A percentile compares a stretch with the other conserved stretches of the same genome.
Evolutionary conservation across 2,888 invertebrate species (phyloP).

Genomic region (Lithophane leautieri): DNA sequence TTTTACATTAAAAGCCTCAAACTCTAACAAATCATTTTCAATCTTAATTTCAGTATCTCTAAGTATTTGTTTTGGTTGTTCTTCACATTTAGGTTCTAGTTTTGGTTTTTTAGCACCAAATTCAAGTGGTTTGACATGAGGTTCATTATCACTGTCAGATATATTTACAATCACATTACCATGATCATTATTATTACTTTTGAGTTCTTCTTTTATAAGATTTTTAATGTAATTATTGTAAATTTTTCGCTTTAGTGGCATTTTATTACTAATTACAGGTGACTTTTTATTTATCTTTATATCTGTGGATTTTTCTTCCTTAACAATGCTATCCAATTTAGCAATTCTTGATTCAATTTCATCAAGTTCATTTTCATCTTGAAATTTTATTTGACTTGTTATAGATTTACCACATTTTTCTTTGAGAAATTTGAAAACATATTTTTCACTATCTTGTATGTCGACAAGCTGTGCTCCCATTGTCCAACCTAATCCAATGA

Average conservation of each 20-base stretch:
- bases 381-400: slow-evolving; percentile 74
- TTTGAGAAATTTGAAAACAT: slow-evolving; percentile 80
- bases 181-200: slow-evolving; percentile 51
- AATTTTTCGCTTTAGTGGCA: slow-evolving; percentile 77
- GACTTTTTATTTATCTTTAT: slow-evolving; percentile 46
- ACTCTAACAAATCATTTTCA: slow-evolving; percentile 79
- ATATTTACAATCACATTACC: slow-evolving; percentile 71
- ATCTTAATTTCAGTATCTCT: slow-evolving; percentile 72
- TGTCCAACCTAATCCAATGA: slow-evolving; percentile 90
- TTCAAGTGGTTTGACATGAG: slow-evolving; percentile 43
- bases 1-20: slow-evolving; percentile 84
- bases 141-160: slow-evolving; percentile 80
- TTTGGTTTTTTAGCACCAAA: slow-evolving; percentile 72
- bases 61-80: slow-evolving; percentile 51
- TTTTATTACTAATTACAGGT: slow-evolving; percentile 66
- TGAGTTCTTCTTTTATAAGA: slow-evolving; percentile 61
- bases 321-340: slow-evolving; percentile 59
- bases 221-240: slow-evolving; percentile 61
- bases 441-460: slow-evolving; percentile 81
- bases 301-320: not conserved
- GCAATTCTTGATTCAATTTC: slow-evolving; percentile 74
- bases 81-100: slow-evolving; percentile 70
- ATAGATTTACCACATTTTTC: slow-evolving; percentile 63
- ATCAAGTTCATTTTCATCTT: slow-evolving; percentile 77
- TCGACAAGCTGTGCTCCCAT: slow-evolving; percentile 73